phyloP scores from a whole-genome alignment of 2,888 invertebrate species.

The Eurytoma californica region DNA sequence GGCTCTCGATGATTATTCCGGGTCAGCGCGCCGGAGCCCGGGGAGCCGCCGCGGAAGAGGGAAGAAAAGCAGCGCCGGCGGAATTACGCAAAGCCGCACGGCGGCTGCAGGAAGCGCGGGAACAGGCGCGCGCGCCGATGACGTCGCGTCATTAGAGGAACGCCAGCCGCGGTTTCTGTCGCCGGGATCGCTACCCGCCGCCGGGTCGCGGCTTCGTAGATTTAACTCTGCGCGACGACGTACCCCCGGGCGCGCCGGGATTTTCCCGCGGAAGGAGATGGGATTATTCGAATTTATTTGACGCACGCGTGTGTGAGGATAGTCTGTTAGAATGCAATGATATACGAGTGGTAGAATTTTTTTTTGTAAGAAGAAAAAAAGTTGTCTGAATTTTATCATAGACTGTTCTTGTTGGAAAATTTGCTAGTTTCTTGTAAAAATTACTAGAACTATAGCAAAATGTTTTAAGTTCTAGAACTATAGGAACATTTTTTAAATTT shows the following conservation, averaged over 20 bases:
- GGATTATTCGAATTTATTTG: no score
- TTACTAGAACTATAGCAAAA: no score
- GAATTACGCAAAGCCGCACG: conserved; percentile 22
- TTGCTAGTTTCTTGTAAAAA: no score
- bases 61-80: conserved; percentile 1
- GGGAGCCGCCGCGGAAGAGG: conserved; percentile 18
- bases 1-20: conserved; percentile 66
- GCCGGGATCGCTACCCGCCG: neutral
- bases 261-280: neutral
- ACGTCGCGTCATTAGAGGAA: conserved; percentile 40
- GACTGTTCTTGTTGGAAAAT: no score
- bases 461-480: no score
- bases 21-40: conserved; percentile 63
- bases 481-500: no score
- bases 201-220: neutral
- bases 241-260: neutral
- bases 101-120: conserved; percentile 51
- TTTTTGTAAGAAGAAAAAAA: no score
- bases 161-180: neutral
- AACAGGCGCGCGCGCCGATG: neutral
- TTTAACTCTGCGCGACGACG: neutral
- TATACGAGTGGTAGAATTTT: no score
- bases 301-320: neutral
- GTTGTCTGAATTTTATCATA: no score
- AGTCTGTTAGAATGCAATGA: no score